phyloP scores from a whole-genome alignment of 1,140 invertebrate species.

The Heliconius nattereri region DNA sequence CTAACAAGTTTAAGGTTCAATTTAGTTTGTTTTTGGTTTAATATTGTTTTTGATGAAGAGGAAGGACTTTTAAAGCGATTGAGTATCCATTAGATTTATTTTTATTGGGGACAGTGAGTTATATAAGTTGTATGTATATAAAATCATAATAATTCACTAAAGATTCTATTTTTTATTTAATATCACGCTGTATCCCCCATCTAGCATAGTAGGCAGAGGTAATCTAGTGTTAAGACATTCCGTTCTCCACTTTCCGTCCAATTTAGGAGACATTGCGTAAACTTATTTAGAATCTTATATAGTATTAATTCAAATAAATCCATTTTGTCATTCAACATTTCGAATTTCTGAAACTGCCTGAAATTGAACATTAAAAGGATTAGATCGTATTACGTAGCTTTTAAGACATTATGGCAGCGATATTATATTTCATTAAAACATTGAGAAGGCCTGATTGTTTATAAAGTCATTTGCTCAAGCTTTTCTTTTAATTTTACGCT shows the following conservation, averaged over 20 bases:
- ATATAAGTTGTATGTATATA: background rate
- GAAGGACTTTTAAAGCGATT: conserved; percentile 10
- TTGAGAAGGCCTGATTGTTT: background rate
- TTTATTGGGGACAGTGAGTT: conserved; percentile 7
- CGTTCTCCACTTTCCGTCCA: no score
- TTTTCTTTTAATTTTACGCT: no score
- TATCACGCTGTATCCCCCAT: no score
- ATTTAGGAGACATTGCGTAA: no score
- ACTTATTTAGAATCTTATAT: no score
- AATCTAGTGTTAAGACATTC: no score
- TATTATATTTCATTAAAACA: background rate
- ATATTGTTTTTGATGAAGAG: conserved; percentile 14
- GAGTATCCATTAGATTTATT: conserved; percentile 14
- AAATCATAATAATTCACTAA: conserved; percentile 8
- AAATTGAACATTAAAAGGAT: background rate
- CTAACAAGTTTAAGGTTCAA: background rate
- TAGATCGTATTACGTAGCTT: background rate
- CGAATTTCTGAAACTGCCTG: background rate
- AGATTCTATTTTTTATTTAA: no score
- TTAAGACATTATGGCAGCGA: background rate
- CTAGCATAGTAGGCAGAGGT: no score
- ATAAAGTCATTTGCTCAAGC: background rate
- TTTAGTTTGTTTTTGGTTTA: background rate
- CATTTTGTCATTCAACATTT: background rate
- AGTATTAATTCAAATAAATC: no score